phyloP scores from a whole-genome alignment of 2,113 vertebrate species.

The Varanus salvator region DNA sequence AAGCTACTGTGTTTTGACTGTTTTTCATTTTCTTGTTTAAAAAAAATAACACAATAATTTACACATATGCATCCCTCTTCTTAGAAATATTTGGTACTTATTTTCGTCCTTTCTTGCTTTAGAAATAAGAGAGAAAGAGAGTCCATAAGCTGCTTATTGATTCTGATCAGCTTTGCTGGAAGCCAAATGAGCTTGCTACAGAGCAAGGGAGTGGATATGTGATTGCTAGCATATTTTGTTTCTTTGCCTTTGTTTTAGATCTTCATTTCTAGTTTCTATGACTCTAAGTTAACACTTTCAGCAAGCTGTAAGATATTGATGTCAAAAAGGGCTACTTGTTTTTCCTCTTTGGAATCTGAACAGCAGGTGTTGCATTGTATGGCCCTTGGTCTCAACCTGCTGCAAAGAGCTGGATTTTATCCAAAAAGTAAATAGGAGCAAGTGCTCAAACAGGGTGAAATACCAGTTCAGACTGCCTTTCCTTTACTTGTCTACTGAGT shows the following conservation, averaged over 20 bases:
- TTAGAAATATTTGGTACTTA: not conserved
- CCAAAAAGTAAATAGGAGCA: not conserved
- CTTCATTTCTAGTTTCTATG: not conserved
- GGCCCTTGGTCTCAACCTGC: not conserved
- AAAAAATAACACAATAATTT: not conserved
- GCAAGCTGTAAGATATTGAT: not conserved
- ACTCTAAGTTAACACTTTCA: not conserved
- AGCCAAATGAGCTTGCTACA: not conserved
- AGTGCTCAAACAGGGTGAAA: not conserved
- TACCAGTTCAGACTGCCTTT: not conserved
- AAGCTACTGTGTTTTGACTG: not conserved
- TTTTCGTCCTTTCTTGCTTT: not conserved
- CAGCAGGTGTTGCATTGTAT: not conserved
- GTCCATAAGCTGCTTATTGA: constrained; percentile 9
- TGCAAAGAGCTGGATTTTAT: not conserved
- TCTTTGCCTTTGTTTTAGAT: accelerated
- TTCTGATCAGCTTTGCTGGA: constrained; percentile 4
- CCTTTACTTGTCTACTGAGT: not conserved
- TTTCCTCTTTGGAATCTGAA: accelerated
- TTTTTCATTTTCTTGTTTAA: not conserved
- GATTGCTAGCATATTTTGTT: accelerated
- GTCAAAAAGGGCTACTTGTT: not conserved
- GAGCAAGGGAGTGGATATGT: not conserved
- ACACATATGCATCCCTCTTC: constrained; percentile 24
- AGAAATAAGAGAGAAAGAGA: not conserved